Conservation (phyloP, 2,888 invertebrate species). For the Teleogryllus oceanicus region DNA sequence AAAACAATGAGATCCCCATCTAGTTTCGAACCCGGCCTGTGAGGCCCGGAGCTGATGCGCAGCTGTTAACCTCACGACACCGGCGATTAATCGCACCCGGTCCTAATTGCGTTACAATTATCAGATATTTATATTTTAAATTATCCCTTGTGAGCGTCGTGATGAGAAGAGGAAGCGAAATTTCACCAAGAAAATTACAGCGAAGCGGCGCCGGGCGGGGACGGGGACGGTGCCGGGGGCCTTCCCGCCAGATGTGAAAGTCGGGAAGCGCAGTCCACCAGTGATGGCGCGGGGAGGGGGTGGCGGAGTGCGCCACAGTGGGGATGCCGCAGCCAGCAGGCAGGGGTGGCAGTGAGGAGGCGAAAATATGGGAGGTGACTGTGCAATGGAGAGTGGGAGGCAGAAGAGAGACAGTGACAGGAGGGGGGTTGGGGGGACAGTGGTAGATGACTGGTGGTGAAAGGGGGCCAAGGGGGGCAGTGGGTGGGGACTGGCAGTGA, state of each 20-base stretch:
- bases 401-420: too few species aligned
- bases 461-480: too few species aligned
- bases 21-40: not conserved
- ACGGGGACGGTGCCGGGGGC: not conserved
- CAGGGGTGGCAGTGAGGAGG: not conserved
- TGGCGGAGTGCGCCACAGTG: not conserved
- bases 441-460: too few species aligned
- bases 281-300: not conserved
- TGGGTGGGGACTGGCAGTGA: too few species aligned
- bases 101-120: not conserved
- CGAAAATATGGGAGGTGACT: not conserved
- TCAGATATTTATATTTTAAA: not conserved
- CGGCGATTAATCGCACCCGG: not conserved
- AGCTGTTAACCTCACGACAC: not conserved
- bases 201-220: not conserved
- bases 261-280: not conserved
- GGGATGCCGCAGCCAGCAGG: not conserved
- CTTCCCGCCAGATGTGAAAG: not conserved
- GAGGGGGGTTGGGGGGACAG: too few species aligned
- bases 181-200: conserved; percentile 11
- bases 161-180: not conserved
- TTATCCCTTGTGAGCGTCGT: not conserved
- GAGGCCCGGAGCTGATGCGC: not conserved
- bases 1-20: not conserved
- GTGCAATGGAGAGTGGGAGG: not conserved